These are phyloP conservation scores for Hedychridium roseum DNA, from an alignment of 2,888 invertebrate genomes.

Conservation along the genomic window DNA sequence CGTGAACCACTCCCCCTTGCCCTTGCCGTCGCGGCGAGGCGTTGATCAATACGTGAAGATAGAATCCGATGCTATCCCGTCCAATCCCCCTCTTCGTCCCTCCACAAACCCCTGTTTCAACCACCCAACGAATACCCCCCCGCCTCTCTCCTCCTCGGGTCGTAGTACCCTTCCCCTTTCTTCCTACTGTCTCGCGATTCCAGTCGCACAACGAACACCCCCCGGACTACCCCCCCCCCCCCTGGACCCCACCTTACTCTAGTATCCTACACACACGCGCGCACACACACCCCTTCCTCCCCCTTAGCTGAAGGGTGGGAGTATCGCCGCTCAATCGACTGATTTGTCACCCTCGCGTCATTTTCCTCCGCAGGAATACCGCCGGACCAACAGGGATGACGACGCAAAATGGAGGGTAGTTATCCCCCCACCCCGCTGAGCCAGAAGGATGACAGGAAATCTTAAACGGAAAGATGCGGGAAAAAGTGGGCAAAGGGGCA, in stretches of 20 bases:
- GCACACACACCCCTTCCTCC: conserved; percentile 40
- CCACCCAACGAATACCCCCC: no score
- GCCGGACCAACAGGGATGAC: not conserved
- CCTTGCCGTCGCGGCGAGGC: conserved; percentile 58
- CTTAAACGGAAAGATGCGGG: no score
- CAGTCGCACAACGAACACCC: conserved; percentile 2
- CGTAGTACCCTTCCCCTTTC: conserved; percentile 21
- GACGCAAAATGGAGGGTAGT: no score
- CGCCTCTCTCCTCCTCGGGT: conserved; percentile 21
- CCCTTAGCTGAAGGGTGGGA: conserved; percentile 43
- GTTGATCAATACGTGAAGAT: conserved; percentile 65
- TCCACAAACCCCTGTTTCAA: no score
- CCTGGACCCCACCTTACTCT: conserved; percentile 1
- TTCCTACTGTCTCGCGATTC: conserved; percentile 6
- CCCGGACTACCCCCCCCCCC: conserved; percentile 3
- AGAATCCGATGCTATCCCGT: conserved; percentile 62
- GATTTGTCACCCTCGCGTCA: conserved; percentile 60
- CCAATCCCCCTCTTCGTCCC: conserved; percentile 43
- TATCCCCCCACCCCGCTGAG: not conserved
- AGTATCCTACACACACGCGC: conserved; percentile 13
- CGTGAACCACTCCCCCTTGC: conserved; percentile 2
- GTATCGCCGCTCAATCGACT: conserved; percentile 58
- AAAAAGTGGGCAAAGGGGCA: no score
- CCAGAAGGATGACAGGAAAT: no score
- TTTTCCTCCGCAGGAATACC: conserved; percentile 45